Percentiles rank a stretch among this genome's conserved stretches.
Evolutionary conservation across 2,888 invertebrate species (phyloP).

Genomic region (Lypha dubia): DNA sequence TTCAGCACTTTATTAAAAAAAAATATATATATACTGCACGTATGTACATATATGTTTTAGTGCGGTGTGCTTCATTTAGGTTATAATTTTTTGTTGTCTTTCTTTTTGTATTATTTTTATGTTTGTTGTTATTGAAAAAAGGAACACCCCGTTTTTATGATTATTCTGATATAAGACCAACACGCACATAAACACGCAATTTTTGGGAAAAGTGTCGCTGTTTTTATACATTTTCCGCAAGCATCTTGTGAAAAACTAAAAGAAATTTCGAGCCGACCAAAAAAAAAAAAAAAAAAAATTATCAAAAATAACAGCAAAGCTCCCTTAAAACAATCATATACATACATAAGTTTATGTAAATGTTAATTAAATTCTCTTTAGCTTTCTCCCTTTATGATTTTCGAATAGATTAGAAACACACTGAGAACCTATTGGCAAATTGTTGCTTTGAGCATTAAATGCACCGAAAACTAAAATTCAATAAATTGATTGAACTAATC

Average conservation of each 20-base stretch:
- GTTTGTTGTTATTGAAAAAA: constrained; percentile 38
- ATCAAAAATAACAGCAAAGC: constrained; percentile 62
- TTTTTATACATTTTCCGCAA: constrained; percentile 70
- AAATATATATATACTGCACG: not conserved
- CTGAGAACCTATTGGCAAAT: not conserved
- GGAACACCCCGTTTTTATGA: constrained; percentile 63
- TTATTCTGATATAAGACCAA: constrained; percentile 64
- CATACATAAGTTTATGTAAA: constrained; percentile 23
- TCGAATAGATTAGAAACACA: not conserved
- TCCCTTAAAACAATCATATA: constrained; percentile 46
- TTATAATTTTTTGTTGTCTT: constrained; percentile 2
- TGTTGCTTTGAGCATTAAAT: constrained; percentile 5
- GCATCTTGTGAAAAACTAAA: constrained; percentile 72
- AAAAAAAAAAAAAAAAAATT: constrained; percentile 28
- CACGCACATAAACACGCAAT: constrained; percentile 69
- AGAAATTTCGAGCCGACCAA: constrained; percentile 34
- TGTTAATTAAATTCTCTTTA: constrained; percentile 41
- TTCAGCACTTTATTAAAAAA: constrained; percentile 28
- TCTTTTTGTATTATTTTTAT: constrained; percentile 27
- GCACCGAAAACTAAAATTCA: not conserved
- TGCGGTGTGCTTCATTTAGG: constrained; percentile 13
- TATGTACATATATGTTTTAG: not conserved
- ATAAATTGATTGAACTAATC: not conserved
- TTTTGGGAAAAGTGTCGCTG: constrained; percentile 59
- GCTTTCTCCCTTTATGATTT: constrained; percentile 30